Base-by-base conservation (phyloP, 2,888 invertebrate species). In the Heterodera filipjevi region DNA sequence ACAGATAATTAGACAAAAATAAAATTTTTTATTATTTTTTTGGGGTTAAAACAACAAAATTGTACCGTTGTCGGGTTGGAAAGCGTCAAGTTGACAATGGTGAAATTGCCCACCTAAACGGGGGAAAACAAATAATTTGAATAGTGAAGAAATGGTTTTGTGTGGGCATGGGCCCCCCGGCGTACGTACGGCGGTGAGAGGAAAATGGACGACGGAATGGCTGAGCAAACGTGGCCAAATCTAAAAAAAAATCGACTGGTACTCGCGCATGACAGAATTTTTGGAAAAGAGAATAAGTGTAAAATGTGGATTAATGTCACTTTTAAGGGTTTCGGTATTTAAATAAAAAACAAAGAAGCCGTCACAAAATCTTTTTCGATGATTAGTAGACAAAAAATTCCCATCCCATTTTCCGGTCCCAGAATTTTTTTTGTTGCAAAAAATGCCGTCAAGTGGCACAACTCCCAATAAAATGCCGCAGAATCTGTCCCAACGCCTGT, bases 11-110 rank as follows among this genome's bases (percentile, higher is more conserved):
- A 39, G 39, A 39, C 8, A 39, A 39, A 39, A 12, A 2, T 10
- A 39, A 39, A 39, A 79, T 39, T n/a, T 33, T 30, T 77, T n/a
- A 32, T n/a, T n/a, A n/a, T n/a, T n/a, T n/a, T n/a, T n/a, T n/a
- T n/a, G n/a, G 2, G 64, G n/a, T 32, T 27, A 74, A 75, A 75
- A n/a, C 46, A 27, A 71, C 14, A 75, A 32, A 68, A 30, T 22
- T 0, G 6, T 49, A 46, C 33, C 72, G 93, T 75, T 22, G 92
- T 92, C 49, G 95, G 94, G 91, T 95, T 95, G 89, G 92, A 92
- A 84, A 94, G 90, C 76, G 92, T 92, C 85, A 95, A 90, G 79
- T 92, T 92, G 88, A 92, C 92, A 86, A 92, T 89, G 90, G 91
- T 85, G 59, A 85, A 85, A 44, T 79, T 79, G 32, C 80, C 78